A percentile compares a stretch with the other conserved stretches of the same genome.
Conservation (phyloP, 2,113 vertebrate species). For the Noctilio leporinus region DNA sequence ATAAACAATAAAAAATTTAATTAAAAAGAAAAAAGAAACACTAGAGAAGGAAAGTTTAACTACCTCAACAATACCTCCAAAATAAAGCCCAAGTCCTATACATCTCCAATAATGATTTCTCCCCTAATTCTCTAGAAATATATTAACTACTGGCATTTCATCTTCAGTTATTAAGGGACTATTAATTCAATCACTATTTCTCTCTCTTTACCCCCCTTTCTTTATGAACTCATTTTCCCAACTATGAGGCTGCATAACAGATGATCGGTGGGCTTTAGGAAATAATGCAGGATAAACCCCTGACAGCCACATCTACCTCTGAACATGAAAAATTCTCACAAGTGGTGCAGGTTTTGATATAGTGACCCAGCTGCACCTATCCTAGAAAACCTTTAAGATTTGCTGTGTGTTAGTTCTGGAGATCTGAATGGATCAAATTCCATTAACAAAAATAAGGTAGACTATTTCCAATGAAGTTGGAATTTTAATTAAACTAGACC, state of each 20-base stretch:
- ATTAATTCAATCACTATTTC: neutral
- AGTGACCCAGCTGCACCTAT: neutral
- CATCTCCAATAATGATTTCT: neutral
- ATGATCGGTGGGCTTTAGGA: neutral
- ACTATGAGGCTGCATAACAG: neutral
- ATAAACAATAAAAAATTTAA: too few species aligned
- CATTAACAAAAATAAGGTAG: neutral
- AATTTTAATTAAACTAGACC: neutral
- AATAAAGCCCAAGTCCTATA: neutral
- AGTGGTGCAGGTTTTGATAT: neutral
- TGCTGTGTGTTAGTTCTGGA: neutral
- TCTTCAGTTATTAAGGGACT: constrained; percentile 9
- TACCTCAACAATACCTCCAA: neutral
- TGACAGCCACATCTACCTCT: neutral
- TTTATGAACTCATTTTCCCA: neutral
- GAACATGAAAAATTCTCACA: neutral
- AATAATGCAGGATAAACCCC: neutral
- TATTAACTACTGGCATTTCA: neutral
- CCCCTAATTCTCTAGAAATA: neutral
- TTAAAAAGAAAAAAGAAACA: neutral
- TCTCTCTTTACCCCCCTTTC: neutral
- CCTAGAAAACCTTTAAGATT: neutral
- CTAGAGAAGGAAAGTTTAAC: neutral
- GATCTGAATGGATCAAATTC: neutral
- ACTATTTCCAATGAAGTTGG: neutral